Evolutionary conservation across 2,797 vertebrate genomes (phyloP), one percentile per base, ranked within the genome.

Genomic region (Chrosomus eos): DNA sequence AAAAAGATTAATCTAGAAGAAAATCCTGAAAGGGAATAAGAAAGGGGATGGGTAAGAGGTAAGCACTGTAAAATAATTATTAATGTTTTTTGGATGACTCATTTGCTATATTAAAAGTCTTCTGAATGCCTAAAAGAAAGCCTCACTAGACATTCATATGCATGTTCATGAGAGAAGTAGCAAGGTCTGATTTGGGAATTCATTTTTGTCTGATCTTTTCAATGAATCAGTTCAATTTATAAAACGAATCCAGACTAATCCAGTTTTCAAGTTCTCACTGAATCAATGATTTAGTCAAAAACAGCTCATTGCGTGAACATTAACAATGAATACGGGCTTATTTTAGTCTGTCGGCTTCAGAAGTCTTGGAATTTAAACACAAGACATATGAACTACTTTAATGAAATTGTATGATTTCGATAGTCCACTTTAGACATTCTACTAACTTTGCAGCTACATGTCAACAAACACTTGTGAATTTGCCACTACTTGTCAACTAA

Each of bases 241-340:
- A 53, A 21, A 53, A 21, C 19, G 11, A 43, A 40, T 38, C 36
- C 36, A 38, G 36, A n/a, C n/a, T 38, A 38, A 38, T 38, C 38
- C 38, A 40, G 38, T 40, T 40, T 40, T 40, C 8, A 40, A 53
- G 6, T 21, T 53, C 51, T 21, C 48, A 7, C 48, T 72, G n/a
- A 72, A 28, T 48, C 70, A 48, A 43, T 72, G 14, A 72, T 45
- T 14, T 11, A 21, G 45, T 11, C 71, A 74, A 40, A 40, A 40
- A 74, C 18, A 74, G 71, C 28, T 74, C 26, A 53, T 74, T 74
- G 45, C 16, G 43, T 73, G 43, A 73, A 73, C 18, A 31, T 21
- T 73, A 16, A 28, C 16, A 28, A 48, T 48, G 7, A 31, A 48
- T 28, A 21, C 51, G 2, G 45, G 19, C 26, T 73, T 60, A 60